Base-by-base conservation (phyloP, 1,140 invertebrate genomes). In the Epicauta chinensis region DNA sequence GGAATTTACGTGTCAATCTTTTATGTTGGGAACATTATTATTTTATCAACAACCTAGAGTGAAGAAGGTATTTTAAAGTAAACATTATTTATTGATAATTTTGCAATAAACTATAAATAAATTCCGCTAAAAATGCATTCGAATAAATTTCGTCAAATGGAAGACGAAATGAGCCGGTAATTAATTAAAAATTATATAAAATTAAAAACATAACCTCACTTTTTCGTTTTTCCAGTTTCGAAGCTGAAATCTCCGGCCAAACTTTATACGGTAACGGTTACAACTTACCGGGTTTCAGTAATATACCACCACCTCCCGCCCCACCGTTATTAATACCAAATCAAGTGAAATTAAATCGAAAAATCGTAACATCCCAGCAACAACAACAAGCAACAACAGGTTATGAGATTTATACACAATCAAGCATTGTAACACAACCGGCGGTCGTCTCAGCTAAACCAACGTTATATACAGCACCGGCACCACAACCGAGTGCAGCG, bases 131-230 rank as follows among this genome's bases (percentile, higher is more conserved):
- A n/a, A n/a, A 47, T 47, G 45, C 36, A 47, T 47, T 16, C 45
- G 12, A 39, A 61, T 32, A 65, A 64, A 50, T 68, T 67, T 53
- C 59, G 68, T 23, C 64, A 60, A 61, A 70, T 89, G 83, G 86
- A 91, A 71, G 87, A 88, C 73, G 87, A 91, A 72, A 84, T 89
- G 80, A 87, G 81, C 60, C 82, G 87, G 84, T 86, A 76, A 68
- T 46, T 56, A 56, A 49, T 42, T 11, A 52, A 55, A 23, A 41
- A 46, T 46, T 48, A 46, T 41, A 50, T 48, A 49, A 39, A 45
- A 30, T 34, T 23, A 39, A 35, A 36, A 53, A 43, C 37, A 41
- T 53, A 57, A 36, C 36, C 38, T 48, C 16, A 42, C 6, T 29
- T n/a, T 16, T 11, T 29, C 15, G 29, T 40, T 54, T 51, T 59